Evolutionary conservation across 1,140 invertebrate genomes (phyloP).

Genomic region (Dufourea novaeangliae): DNA sequence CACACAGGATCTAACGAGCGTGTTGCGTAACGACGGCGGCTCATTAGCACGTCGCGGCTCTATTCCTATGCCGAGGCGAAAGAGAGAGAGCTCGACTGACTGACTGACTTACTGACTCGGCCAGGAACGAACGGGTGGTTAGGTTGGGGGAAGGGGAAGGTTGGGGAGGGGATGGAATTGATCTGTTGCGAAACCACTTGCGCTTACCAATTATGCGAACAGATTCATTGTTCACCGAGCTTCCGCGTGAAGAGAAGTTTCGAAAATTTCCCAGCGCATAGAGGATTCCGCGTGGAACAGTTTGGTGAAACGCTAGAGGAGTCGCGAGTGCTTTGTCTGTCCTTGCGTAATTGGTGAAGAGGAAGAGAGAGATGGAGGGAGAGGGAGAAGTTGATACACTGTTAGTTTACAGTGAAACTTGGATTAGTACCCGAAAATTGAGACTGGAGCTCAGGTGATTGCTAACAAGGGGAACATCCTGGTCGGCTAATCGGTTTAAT

Average conservation of each 20-base stretch:
- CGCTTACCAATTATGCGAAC: conserved; percentile 61
- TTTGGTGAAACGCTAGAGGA: neutral
- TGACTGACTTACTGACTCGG: conserved; percentile 60
- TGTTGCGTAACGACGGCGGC: conserved; percentile 50
- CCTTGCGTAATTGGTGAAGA: neutral
- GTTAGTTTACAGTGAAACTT: too few relatives aligned
- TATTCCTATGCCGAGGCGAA: conserved; percentile 67
- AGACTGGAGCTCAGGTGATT: too few relatives aligned
- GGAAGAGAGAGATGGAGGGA: too few relatives aligned
- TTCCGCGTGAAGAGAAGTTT: conserved; percentile 62
- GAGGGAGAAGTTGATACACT: too few relatives aligned
- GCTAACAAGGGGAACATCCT: too few relatives aligned
- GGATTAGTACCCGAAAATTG: too few relatives aligned
- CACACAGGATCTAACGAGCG: conserved; percentile 49
- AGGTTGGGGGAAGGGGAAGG: neutral
- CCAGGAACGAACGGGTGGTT: neutral
- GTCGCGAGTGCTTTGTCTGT: neutral
- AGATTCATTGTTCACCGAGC: conserved; percentile 64
- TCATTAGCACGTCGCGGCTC: conserved; percentile 56
- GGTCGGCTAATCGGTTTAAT: too few relatives aligned
- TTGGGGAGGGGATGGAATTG: too few relatives aligned
- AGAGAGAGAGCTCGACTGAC: conserved; percentile 55
- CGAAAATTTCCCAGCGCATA: conserved; percentile 60
- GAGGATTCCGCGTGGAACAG: neutral
- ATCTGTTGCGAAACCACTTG: conserved; percentile 62